phyloP scores from a whole-genome alignment of 2,888 invertebrate genomes.

The Ochlodes sylvanus region DNA sequence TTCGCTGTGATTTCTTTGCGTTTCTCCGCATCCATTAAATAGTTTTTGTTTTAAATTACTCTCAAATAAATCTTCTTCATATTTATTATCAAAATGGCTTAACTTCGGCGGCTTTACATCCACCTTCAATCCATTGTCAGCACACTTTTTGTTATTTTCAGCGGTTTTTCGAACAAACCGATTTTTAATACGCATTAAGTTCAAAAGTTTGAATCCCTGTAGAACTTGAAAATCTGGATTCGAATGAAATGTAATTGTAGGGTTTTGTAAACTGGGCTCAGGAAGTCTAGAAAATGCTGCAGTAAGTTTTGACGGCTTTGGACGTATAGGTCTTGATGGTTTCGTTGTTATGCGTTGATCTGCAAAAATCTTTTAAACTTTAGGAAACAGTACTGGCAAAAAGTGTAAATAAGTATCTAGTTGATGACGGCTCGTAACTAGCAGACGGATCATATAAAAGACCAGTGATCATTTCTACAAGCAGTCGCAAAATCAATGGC shows the following conservation, averaged over 20 bases:
- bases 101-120: constrained; percentile 40
- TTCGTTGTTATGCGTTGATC: constrained; percentile 44
- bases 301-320: constrained; percentile 56
- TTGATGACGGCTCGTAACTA: too few relatives aligned
- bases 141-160: constrained; percentile 50
- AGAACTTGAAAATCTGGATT: constrained; percentile 74
- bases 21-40: constrained; percentile 63
- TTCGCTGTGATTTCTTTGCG: constrained; percentile 30
- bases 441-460: too few relatives aligned
- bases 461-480: too few relatives aligned
- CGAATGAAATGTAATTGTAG: constrained; percentile 67
- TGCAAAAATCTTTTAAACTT: constrained; percentile 33
- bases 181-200: constrained; percentile 62
- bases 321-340: constrained; percentile 44
- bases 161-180: constrained; percentile 55
- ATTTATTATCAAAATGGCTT: constrained; percentile 48
- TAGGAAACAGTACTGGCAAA: too few relatives aligned
- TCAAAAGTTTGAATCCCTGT: constrained; percentile 72
- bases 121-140: constrained; percentile 51
- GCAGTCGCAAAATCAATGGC: too few relatives aligned
- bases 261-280: constrained; percentile 56
- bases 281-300: constrained; percentile 52
- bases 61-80: constrained; percentile 46
- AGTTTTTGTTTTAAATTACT: constrained; percentile 54
- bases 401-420: too few relatives aligned